Conservation (phyloP, 2,797 vertebrate species). For the Chloroceryle amazona region DNA sequence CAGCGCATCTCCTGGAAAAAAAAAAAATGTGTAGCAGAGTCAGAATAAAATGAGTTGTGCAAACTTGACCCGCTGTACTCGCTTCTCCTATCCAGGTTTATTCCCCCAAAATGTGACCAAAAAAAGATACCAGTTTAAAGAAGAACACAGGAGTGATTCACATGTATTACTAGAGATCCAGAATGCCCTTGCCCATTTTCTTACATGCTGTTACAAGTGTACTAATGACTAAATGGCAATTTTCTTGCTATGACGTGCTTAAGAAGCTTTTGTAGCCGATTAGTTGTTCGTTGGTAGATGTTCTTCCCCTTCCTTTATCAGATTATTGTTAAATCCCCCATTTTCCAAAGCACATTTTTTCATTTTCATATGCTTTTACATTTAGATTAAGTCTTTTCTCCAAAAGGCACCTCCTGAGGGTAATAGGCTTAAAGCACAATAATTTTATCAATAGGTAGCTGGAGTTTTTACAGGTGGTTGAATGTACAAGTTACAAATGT, state of each 20-base stretch:
- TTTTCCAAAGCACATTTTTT: neutral
- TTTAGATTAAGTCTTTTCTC: neutral
- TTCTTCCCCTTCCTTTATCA: neutral
- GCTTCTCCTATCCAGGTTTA: neutral
- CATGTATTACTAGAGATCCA: neutral
- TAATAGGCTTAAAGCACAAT: neutral
- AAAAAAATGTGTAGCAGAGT: neutral
- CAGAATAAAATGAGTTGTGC: neutral
- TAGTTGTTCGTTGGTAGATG: neutral
- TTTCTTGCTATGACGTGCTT: neutral
- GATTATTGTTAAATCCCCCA: neutral
- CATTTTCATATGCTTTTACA: neutral
- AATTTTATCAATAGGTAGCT: neutral
- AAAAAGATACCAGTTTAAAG: neutral
- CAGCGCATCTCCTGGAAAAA: neutral
- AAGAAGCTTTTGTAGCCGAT: neutral
- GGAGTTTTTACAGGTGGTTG: neutral
- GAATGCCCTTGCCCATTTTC: neutral
- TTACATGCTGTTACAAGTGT: neutral
- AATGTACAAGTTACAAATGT: neutral
- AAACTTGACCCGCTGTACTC: neutral
- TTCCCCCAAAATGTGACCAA: neutral
- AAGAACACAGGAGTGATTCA: neutral
- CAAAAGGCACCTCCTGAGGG: neutral
- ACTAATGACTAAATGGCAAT: conserved; percentile 13